phyloP scores from a whole-genome alignment of 2,113 vertebrate genomes.

The Nycticorax nycticorax region DNA sequence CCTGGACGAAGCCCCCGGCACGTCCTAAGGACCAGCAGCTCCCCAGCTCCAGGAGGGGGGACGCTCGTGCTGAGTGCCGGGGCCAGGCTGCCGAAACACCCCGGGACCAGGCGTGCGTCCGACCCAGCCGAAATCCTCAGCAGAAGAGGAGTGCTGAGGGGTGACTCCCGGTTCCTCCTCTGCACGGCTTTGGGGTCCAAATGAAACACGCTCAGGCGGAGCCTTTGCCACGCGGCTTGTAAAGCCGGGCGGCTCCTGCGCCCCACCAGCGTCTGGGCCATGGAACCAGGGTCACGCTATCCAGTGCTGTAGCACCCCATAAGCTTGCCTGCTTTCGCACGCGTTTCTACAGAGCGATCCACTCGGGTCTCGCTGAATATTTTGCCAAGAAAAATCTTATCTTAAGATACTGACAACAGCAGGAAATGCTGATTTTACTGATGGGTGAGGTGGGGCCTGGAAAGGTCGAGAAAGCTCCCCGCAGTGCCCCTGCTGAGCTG shows the following conservation, averaged over 20 bases:
- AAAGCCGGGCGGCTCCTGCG: neutral
- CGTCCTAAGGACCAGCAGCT: neutral
- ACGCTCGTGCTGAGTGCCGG: accelerated
- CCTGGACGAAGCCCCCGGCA: neutral
- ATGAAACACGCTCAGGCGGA: accelerated
- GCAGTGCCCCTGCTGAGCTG: neutral
- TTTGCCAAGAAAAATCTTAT: neutral
- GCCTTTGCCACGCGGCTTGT: neutral
- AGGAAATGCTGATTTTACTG: neutral
- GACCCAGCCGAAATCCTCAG: accelerated
- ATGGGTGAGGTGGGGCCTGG: neutral
- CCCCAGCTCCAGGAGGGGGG: neutral
- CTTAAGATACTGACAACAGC: neutral
- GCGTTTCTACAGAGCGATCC: neutral
- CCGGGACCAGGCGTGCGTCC: accelerated
- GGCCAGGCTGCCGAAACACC: neutral
- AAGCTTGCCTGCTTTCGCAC: neutral
- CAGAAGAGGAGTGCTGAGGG: neutral
- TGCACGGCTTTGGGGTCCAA: accelerated
- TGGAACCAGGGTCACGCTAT: neutral
- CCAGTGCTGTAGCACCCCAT: neutral
- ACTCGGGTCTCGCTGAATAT: neutral
- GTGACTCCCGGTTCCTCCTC: neutral
- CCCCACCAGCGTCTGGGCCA: accelerated
- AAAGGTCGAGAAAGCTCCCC: neutral